Percentiles rank a stretch among this genome's conserved stretches.
Evolutionary conservation across 2,797 vertebrate species (phyloP).

Genomic region (Catharus ustulatus): DNA sequence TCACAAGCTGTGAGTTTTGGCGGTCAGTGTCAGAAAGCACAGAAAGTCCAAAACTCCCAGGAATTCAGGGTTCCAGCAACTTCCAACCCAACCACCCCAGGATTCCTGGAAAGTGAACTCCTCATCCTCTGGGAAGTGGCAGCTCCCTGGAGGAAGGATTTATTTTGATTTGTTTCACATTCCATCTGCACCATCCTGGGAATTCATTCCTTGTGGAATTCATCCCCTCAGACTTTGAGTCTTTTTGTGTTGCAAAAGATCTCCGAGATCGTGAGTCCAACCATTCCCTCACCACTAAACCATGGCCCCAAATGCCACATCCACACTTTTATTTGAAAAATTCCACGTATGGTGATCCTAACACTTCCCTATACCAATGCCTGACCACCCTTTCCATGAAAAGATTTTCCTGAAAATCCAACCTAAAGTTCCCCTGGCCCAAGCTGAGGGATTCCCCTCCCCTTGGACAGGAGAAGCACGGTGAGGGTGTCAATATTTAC

Average conservation of each 20-base stretch:
- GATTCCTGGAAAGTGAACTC: background rate
- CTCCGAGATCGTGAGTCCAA: background rate
- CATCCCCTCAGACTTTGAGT: background rate
- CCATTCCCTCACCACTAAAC: background rate
- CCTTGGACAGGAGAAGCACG: rapidly evolving
- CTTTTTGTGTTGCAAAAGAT: background rate
- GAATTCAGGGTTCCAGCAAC: too few relatives aligned
- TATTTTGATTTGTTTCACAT: rapidly evolving
- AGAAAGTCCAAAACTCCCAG: too few relatives aligned
- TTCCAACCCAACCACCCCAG: background rate
- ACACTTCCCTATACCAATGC: too few relatives aligned
- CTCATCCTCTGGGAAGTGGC: background rate
- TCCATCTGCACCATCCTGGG: background rate
- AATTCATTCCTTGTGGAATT: background rate
- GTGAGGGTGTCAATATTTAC: background rate
- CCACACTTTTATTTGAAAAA: rapidly evolving
- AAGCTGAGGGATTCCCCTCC: background rate
- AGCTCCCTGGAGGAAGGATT: background rate
- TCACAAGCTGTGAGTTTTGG: too few relatives aligned
- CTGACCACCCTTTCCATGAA: background rate
- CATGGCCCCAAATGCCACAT: rapidly evolving
- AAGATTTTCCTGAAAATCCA: background rate
- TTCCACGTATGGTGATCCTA: background rate
- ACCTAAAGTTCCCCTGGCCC: background rate
- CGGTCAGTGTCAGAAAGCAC: too few relatives aligned